Evolutionary conservation across 2,797 vertebrate genomes (phyloP), one percentile per base, ranked within the genome.

Genomic region (Carcharodon carcharias): DNA sequence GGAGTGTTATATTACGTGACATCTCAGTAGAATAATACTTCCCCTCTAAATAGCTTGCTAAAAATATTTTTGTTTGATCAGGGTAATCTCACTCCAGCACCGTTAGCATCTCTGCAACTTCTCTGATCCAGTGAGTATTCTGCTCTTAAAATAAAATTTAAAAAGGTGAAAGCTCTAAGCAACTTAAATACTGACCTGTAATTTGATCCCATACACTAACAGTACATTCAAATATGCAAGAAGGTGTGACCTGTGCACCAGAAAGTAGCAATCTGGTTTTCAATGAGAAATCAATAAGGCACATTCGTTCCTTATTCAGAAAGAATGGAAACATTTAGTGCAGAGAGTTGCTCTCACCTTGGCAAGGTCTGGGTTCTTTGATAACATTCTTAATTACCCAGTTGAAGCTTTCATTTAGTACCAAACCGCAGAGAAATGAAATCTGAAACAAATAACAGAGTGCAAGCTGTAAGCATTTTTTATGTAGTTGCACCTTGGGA

Each of bases 361-460:
- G 98, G 26, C 99, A 99, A 54, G 99, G 99, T 97, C 99, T 98
- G 3, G 99, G 98, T 97, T 99, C 99, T 98, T 98, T 98, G 97
- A 99, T 97, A 96, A 99, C 98, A 97, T 99, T 98, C 97, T 99
- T 99, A 97, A 99, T 98, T 97, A 99, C 96, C 99, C 99, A 99
- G 98, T 99, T 99, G 97, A 99, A 98, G 93, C 98, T 99, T 97
- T 99, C 99, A 89, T 99, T 99, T 97, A 99, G 97, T 65, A 98
- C 97, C 97, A 99, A 97, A 96, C 99, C 99, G 96, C 98, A 98
- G n/a, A 99, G 98, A 98, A 99, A 99, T 54, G 99, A 99, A 97
- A 99, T 99, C 99, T 99, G 97, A 50, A 40, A 87, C 97, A 94
- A 96, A n/a, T 4, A 97, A 88, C 71, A 71, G 14, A 73, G 31